Evolutionary conservation across 2,888 invertebrate species (phyloP).

Genomic region (Troglohyphantes excavatus): DNA sequence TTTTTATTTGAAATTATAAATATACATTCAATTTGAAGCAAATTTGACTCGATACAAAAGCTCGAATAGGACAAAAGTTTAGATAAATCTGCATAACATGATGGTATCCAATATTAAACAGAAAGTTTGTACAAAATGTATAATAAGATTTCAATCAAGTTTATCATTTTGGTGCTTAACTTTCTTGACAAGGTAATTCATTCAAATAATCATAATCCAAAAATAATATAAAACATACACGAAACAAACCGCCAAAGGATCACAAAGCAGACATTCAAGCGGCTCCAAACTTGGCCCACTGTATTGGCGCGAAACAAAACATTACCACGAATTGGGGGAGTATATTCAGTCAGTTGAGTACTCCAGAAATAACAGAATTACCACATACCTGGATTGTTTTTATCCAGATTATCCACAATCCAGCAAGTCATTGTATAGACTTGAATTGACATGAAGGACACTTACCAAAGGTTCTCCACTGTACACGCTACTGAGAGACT

Average conservation of each 20-base stretch:
- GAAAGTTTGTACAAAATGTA: too few species aligned
- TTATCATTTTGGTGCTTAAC: background rate
- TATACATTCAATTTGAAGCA: too few species aligned
- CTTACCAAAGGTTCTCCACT: constrained; percentile 4
- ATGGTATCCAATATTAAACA: too few species aligned
- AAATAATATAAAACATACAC: background rate
- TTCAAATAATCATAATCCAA: background rate
- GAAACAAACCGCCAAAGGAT: constrained; percentile 9
- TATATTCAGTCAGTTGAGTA: background rate
- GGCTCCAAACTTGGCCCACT: background rate
- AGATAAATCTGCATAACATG: too few species aligned
- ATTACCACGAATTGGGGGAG: background rate
- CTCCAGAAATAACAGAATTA: background rate
- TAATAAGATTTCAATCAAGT: too few species aligned
- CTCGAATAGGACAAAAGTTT: too few species aligned
- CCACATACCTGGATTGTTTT: constrained; percentile 29
- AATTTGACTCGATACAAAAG: too few species aligned
- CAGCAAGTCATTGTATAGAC: background rate
- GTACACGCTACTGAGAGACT: background rate
- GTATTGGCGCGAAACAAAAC: background rate
- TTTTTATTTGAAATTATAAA: too few species aligned
- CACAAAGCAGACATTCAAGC: background rate
- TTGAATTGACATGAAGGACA: constrained; percentile 7
- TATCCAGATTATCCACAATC: background rate
- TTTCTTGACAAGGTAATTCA: background rate